A percentile compares a stretch with the other conserved stretches of the same genome.
Conservation (phyloP, 2,797 vertebrate genomes). For the Pseudomugil gertrudae region DNA sequence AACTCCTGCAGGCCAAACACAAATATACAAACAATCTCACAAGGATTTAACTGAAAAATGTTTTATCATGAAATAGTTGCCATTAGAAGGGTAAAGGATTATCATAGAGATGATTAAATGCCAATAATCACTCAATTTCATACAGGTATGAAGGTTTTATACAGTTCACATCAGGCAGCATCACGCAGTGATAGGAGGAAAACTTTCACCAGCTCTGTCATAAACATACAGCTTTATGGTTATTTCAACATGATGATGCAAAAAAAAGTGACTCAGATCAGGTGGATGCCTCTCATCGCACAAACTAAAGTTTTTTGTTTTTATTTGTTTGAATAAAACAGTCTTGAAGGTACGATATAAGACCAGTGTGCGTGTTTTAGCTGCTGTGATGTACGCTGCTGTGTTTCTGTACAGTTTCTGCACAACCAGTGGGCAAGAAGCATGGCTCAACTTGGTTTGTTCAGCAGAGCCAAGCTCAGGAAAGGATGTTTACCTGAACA, state of each 20-base stretch:
- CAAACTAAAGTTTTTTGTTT: background rate
- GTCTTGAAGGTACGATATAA: background rate
- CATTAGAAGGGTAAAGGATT: background rate
- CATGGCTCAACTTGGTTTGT: background rate
- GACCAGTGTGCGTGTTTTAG: background rate
- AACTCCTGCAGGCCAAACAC: background rate
- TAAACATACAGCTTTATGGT: background rate
- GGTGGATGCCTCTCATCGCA: background rate
- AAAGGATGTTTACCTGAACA: background rate
- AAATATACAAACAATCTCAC: background rate
- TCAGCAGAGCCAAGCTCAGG: background rate
- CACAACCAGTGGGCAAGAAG: background rate
- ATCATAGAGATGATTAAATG: background rate
- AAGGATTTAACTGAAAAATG: background rate
- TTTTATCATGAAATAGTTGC: background rate
- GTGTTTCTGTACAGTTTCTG: too few relatives aligned
- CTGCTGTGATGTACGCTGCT: background rate
- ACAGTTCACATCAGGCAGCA: background rate
- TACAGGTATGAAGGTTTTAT: background rate
- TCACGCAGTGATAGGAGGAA: background rate
- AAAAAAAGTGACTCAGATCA: background rate
- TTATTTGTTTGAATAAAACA: slow-evolving; percentile 17
- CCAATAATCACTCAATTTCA: background rate
- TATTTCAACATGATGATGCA: background rate
- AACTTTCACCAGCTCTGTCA: background rate